These are phyloP conservation scores for Rhyacophila evoluta DNA, from an alignment of 2,888 invertebrate genomes.

Conservation along the genomic window DNA sequence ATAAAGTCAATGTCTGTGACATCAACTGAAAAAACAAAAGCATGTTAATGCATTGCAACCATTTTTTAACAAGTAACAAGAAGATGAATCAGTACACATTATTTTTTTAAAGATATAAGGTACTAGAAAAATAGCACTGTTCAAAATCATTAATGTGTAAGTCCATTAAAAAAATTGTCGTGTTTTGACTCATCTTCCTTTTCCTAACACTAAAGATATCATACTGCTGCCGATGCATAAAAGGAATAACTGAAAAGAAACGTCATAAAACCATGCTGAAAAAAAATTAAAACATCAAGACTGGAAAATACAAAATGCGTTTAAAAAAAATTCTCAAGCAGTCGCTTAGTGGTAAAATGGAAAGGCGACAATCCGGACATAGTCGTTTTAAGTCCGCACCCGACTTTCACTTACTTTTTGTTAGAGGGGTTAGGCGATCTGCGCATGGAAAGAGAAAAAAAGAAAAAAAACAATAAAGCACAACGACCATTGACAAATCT, in stretches of 20 bases:
- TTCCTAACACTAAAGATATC: no score
- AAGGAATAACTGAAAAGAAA: not conserved
- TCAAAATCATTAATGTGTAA: no score
- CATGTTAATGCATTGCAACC: no score
- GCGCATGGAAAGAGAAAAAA: slow-evolving; percentile 50
- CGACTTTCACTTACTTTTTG: slow-evolving; percentile 52
- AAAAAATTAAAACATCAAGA: not conserved
- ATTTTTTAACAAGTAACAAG: no score
- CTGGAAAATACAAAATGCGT: not conserved
- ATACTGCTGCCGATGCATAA: not conserved
- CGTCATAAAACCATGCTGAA: not conserved
- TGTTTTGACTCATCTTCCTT: no score
- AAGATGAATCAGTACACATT: no score
- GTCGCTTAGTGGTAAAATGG: slow-evolving; percentile 32
- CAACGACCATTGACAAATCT: slow-evolving; percentile 15
- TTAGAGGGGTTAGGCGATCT: slow-evolving; percentile 54
- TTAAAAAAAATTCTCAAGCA: slow-evolving; percentile 29
- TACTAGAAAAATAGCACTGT: no score
- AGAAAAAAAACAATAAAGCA: slow-evolving; percentile 35
- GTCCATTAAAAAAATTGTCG: no score
- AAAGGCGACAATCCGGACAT: slow-evolving; percentile 26
- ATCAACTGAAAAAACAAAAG: no score
- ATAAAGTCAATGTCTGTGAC: not conserved
- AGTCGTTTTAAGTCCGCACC: slow-evolving; percentile 23
- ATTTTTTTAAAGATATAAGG: no score